Base-by-base conservation (phyloP, 2,113 vertebrate genomes). In the Nycticorax nycticorax region DNA sequence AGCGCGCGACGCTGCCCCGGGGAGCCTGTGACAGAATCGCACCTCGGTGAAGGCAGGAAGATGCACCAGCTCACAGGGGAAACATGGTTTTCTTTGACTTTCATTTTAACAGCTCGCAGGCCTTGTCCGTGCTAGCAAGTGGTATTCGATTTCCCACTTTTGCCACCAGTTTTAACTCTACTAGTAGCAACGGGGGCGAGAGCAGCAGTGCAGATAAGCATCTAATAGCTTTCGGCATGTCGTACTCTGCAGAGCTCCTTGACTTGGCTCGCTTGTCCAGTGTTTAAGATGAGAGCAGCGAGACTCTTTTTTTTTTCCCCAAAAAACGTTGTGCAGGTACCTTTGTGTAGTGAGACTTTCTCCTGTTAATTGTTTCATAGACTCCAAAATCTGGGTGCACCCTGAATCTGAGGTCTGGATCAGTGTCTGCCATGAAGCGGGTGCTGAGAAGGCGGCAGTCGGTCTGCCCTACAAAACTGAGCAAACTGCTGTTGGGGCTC, bases 51-150 rank as follows among this genome's bases (percentile, higher is more conserved):
- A 37, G 76, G 95, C 85, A 89, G 90, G 74, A 93, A 83, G 94
- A 37, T 80, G 72, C 52, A 39, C 50, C 56, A 48, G 64, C 75
- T 93, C 0, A 0, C 82, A 50, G 94, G 88, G 80, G 92, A 85
- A 86, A 45, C 52, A 28, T 55, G 41, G 60, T 93, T 97, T 90
- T 64, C 47, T 92, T 21, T 37, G 81, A 68, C 72, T 94, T 96
- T 96, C 88, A 71, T 64, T 97, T 96, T 92, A 92, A 20, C 80
- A 88, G 90, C 86, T 89, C 92, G 60, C 41, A 45, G 45, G 55
- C 47, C 37, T 77, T 56, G 63, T 35, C 75, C 74, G 57, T 79
- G 66, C 85, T 84, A 60, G 43, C 57, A 50, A 62, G 53, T 41
- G 71, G 15, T 47, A 19, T 86, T 85, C 8, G 8, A 72, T 81